Evolutionary conservation across 2,888 invertebrate species (phyloP).

Genomic region (Tetheella fluctuosa): DNA sequence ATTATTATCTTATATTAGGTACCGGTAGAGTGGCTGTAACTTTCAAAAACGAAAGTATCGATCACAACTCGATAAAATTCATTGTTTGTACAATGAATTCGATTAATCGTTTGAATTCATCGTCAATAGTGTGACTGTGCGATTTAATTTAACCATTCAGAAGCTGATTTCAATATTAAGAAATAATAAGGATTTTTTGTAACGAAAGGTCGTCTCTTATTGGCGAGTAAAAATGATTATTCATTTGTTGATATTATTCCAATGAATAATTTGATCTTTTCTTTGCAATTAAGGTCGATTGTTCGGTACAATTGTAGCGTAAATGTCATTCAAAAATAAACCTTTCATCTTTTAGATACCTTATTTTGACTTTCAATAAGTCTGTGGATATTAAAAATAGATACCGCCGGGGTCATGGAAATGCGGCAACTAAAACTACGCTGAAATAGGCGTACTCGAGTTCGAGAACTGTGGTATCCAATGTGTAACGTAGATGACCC

Average conservation of each 20-base stretch:
- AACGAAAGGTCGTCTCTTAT: constrained; percentile 10
- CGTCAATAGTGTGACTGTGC: constrained; percentile 19
- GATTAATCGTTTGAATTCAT: constrained; percentile 38
- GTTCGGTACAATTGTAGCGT: not conserved
- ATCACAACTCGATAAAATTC: constrained; percentile 28
- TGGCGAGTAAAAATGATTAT: not conserved
- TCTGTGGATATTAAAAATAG: not conserved
- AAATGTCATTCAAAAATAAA: not conserved
- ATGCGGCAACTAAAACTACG: too few relatives aligned
- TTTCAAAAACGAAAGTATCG: constrained; percentile 34
- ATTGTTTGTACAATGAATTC: constrained; percentile 39
- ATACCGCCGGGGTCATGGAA: too few relatives aligned
- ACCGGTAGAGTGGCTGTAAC: constrained; percentile 8
- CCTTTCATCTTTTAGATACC: not conserved
- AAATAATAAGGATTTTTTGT: constrained; percentile 25
- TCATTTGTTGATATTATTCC: constrained; percentile 1
- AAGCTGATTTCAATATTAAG: constrained; percentile 22
- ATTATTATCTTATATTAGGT: not conserved
- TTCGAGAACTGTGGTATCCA: too few relatives aligned
- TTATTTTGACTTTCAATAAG: not conserved
- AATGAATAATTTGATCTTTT: constrained; percentile 1
- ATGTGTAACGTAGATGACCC: too few relatives aligned
- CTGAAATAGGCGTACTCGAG: too few relatives aligned
- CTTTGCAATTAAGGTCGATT: not conserved
- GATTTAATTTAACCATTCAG: constrained; percentile 28